Evolutionary conservation across 2,113 vertebrate species (phyloP).

Genomic region (Xiphophorus couchianus): DNA sequence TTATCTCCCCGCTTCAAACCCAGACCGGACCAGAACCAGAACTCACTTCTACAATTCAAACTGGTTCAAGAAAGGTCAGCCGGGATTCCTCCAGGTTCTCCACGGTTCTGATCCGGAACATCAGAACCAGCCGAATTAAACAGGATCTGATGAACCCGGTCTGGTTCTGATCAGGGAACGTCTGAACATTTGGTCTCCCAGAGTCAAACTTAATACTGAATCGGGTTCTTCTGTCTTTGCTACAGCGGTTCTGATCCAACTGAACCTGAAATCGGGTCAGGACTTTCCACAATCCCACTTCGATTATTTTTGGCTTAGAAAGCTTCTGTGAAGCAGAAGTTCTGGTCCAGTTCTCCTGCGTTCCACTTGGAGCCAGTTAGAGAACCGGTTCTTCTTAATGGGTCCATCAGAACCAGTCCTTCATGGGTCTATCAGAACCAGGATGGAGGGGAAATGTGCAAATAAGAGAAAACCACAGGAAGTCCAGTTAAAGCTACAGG

Average conservation of each 20-base stretch:
- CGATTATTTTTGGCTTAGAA: neutral
- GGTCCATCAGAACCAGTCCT: neutral
- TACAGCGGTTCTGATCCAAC: neutral
- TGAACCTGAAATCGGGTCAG: neutral
- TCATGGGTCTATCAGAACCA: neutral
- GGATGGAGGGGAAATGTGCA: neutral
- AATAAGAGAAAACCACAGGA: neutral
- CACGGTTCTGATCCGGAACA: too few relatives aligned
- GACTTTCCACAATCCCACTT: too few relatives aligned
- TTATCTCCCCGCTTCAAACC: conserved; percentile 27
- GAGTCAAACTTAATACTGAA: conserved; percentile 48
- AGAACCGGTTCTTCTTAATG: neutral
- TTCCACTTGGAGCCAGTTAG: neutral
- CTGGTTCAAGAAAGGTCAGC: neutral
- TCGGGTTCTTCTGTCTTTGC: neutral
- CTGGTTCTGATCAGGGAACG: neutral
- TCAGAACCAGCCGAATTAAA: too few relatives aligned
- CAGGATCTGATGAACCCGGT: too few relatives aligned
- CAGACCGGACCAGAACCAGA: conserved; percentile 2
- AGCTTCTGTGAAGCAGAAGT: neutral
- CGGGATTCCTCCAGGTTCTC: too few relatives aligned
- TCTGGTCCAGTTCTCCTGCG: neutral
- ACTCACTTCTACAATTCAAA: neutral
- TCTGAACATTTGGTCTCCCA: neutral
- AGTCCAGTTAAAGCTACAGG: conserved; percentile 29